Percentiles rank a stretch among this genome's conserved stretches.
Conservation (phyloP, 2,797 vertebrate genomes). For the Sarcophilus harrisii region DNA sequence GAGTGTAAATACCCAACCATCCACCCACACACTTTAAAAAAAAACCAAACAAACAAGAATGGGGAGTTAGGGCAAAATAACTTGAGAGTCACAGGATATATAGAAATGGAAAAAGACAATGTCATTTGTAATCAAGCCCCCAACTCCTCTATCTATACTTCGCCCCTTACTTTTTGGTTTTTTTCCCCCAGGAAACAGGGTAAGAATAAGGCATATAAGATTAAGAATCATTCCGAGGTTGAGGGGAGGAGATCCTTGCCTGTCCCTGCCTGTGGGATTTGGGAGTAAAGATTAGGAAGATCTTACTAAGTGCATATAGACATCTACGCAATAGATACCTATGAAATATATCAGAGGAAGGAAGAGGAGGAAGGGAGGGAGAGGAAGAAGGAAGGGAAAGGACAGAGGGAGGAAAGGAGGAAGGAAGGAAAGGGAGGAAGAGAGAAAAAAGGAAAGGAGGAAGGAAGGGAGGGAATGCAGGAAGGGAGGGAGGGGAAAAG, state of each 20-base stretch:
- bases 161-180: conserved; percentile 70
- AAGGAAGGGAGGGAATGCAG: too few species aligned
- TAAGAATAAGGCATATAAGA: background rate
- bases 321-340: too few species aligned
- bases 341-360: too few species aligned
- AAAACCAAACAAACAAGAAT: too few species aligned
- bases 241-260: background rate
- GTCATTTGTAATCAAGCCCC: background rate
- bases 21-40: too few species aligned
- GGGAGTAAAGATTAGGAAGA: background rate
- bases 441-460: too few species aligned
- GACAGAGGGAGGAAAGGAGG: too few species aligned
- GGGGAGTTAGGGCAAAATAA: too few species aligned
- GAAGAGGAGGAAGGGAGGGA: too few species aligned
- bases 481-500: too few species aligned
- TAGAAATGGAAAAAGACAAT: background rate
- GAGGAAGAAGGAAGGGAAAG: too few species aligned
- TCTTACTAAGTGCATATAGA: background rate
- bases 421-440: too few species aligned
- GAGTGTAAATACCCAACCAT: background rate
- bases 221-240: conserved; percentile 50
- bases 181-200: conserved; percentile 64
- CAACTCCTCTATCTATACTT: conserved; percentile 6
- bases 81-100: conserved; percentile 37
- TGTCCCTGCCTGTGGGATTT: conserved; percentile 43